Conservation (phyloP, 2,113 vertebrate genomes). For the Prinia subflava region DNA sequence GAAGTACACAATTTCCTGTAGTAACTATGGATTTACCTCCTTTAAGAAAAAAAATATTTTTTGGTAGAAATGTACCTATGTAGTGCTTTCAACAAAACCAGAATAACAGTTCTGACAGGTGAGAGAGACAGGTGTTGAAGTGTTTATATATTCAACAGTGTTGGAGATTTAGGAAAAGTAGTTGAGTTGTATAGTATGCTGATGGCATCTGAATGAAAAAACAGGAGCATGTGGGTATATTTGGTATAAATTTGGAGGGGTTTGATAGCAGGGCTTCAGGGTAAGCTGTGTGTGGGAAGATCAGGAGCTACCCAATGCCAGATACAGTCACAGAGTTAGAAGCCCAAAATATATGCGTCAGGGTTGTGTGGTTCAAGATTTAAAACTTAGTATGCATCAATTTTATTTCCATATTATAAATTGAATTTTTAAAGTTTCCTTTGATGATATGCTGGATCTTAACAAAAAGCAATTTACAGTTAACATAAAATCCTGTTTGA, state of each 20-base stretch:
- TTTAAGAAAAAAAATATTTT: not conserved
- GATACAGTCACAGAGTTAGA: not conserved
- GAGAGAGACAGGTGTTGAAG: not conserved
- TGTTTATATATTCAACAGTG: not conserved
- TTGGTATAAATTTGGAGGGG: not conserved
- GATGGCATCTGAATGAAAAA: not conserved
- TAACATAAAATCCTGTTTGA: not conserved
- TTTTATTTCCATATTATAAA: not conserved
- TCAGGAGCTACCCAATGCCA: not conserved
- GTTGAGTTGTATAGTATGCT: not conserved
- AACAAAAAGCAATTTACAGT: not conserved
- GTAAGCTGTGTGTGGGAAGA: not conserved
- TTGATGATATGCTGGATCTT: not conserved
- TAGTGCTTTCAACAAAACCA: not conserved
- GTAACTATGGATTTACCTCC: not conserved
- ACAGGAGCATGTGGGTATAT: not conserved
- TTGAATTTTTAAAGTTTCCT: not conserved
- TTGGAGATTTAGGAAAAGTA: not conserved
- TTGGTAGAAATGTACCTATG: not conserved
- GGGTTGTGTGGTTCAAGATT: not conserved
- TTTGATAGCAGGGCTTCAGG: not conserved
- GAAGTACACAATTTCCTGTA: not conserved
- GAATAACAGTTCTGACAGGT: not conserved
- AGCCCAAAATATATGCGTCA: not conserved
- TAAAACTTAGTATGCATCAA: not conserved